phyloP scores from a whole-genome alignment of 2,888 invertebrate genomes.

The Pegoplata infirma region DNA sequence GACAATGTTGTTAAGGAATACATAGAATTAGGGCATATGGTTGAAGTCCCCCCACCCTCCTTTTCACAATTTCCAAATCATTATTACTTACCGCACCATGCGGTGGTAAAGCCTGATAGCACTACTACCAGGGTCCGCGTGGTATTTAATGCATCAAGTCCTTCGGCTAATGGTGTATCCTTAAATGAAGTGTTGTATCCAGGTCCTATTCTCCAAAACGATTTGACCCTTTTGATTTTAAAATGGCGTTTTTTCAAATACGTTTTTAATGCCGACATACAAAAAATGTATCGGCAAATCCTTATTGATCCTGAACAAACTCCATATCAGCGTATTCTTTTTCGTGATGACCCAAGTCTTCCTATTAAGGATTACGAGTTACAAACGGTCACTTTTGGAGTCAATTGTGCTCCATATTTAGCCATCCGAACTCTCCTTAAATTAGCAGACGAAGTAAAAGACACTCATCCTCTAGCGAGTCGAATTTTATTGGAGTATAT shows the following conservation, averaged over 20 bases:
- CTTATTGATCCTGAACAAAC: no score
- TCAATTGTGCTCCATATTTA: no score
- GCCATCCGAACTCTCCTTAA: no score
- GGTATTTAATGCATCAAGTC: conserved; percentile 54
- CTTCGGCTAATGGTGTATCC: conserved; percentile 44
- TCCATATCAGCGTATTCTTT: no score
- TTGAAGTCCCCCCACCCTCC: background rate
- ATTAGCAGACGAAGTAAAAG: no score
- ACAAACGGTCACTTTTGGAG: no score
- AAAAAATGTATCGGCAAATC: conserved; percentile 53
- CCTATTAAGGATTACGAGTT: no score
- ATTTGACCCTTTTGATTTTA: conserved; percentile 38
- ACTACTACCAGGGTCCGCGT: conserved; percentile 41
- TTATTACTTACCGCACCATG: conserved; percentile 38
- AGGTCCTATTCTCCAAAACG: conserved; percentile 54
- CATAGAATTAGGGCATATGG: conserved; percentile 1
- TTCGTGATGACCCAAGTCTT: no score
- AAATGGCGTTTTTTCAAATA: conserved; percentile 43
- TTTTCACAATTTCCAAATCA: background rate
- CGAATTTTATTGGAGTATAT: no score
- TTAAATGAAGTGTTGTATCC: conserved; percentile 50
- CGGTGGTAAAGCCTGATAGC: conserved; percentile 25
- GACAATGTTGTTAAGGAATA: conserved; percentile 18
- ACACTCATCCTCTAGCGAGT: no score
- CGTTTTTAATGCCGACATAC: conserved; percentile 52